Evolutionary conservation across 2,888 invertebrate species (phyloP).

Genomic region (Ophioninae sp.): DNA sequence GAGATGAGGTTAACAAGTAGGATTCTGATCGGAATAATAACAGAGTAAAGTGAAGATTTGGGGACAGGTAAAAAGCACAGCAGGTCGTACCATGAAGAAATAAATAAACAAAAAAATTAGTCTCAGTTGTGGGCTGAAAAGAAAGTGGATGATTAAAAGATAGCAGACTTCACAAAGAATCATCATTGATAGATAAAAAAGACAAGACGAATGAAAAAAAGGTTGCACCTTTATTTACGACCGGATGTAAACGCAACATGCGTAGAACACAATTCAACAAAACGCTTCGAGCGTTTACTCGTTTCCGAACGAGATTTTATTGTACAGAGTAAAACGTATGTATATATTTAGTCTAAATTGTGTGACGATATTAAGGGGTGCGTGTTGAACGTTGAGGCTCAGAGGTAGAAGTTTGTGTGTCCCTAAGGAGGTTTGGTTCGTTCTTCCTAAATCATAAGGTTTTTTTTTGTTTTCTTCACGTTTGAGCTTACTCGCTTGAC

Average conservation of each 20-base stretch:
- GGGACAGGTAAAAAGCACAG: too few relatives aligned
- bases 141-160: too few relatives aligned
- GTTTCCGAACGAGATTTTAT: slow-evolving; percentile 21
- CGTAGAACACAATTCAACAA: not conserved
- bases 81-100: too few relatives aligned
- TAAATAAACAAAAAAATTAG: too few relatives aligned
- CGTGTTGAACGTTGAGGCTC: slow-evolving; percentile 50
- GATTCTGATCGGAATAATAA: too few relatives aligned
- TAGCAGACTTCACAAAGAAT: too few relatives aligned
- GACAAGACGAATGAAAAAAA: slow-evolving; percentile 23
- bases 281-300: slow-evolving; percentile 25
- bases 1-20: too few relatives aligned
- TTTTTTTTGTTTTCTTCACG: not conserved
- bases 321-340: slow-evolving; percentile 18
- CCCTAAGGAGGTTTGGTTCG: slow-evolving; percentile 7
- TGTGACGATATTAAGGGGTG: not conserved
- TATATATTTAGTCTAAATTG: slow-evolving; percentile 4
- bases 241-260: not conserved
- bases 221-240: slow-evolving; percentile 49
- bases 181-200: not conserved
- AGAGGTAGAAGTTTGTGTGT: slow-evolving; percentile 58
- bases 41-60: too few relatives aligned
- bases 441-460: slow-evolving; percentile 21
- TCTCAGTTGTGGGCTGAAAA: too few relatives aligned
- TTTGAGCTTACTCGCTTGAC: slow-evolving; percentile 9